Base-by-base conservation (phyloP, 1,140 invertebrate genomes). In the Pomacea maculata region DNA sequence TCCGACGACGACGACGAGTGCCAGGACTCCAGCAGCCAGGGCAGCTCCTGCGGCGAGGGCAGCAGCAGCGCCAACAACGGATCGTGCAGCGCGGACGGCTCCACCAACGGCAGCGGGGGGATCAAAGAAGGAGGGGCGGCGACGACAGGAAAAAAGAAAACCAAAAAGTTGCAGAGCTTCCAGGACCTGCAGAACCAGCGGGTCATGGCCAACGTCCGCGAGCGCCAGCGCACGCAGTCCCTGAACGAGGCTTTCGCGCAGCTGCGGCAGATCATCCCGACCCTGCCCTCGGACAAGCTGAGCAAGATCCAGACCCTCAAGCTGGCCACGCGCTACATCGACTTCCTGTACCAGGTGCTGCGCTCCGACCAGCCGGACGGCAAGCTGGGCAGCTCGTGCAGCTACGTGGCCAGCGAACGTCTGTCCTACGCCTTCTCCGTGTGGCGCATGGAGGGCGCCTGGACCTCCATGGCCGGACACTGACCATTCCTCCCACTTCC, bases 291-390 rank as follows among this genome's bases (percentile, higher is more conserved):
- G 79, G 98, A 99, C 90, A 99, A 99, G 92, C 93, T 99, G 14
- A 97, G 96, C 84, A 99, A 99, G 92, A 99, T 99, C 65, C 98
- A 99, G 91, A 99, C 98, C 0, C 92, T 99, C 1, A 97, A 97
- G 88, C 92, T 99, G 72, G 98, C 98, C 0, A 94, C 97, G 11
- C 80, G 90, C 17, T 91, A 91, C 82, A 91, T 91, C 64, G 90
- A 91, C 85, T 99, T 99, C 90, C 92, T 99, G 71, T 97, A 96
- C 90, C 95, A 98, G 87, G 96, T 99, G 52, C 85, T 93, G 29
- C 80, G 89, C 76, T 90, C 82, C 78, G 90, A 90, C 71, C 34
- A 83, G 45, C 61, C 65, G 29, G 87, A 91, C 65, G 72, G 21
- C 45, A 91, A 90, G 80, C 83, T 91, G 91, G 21, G 67, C n/a